A percentile compares a stretch with the other conserved stretches of the same genome.
These are phyloP conservation scores for Chrysopilus asiliformis DNA, from an alignment of 2,888 invertebrate genomes.

Conservation along the genomic window DNA sequence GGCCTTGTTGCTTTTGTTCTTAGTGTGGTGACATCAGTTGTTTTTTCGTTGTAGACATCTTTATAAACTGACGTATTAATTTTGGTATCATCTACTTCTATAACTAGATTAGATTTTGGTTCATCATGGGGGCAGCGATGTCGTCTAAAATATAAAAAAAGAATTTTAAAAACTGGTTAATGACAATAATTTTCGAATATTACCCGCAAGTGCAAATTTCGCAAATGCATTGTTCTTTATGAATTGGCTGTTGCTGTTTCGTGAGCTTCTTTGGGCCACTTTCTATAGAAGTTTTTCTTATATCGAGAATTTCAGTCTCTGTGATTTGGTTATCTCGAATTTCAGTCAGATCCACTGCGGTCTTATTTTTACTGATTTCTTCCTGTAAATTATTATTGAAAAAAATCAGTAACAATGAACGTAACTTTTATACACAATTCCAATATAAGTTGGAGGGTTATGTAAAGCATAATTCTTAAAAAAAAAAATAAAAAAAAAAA, in stretches of 20 bases:
- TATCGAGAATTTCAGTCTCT: no score
- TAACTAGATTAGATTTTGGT: constrained; percentile 17
- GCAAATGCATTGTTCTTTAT: constrained; percentile 75
- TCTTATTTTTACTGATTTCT: no score
- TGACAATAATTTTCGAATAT: constrained; percentile 33
- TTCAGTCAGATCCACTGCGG: no score
- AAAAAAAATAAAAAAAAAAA: no score
- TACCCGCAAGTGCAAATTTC: constrained; percentile 86
- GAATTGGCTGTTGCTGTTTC: constrained; percentile 29
- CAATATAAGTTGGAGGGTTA: no score
- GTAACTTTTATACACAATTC: no score
- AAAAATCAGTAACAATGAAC: no score
- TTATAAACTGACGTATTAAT: constrained; percentile 18
- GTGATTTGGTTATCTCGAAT: no score
- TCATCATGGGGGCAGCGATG: constrained; percentile 64
- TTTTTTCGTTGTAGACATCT: constrained; percentile 32
- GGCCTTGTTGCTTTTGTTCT: constrained; percentile 39
- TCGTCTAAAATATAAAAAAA: constrained; percentile 44
- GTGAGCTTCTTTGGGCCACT: constrained; percentile 18
- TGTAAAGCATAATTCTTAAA: no score
- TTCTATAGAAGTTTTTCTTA: no score
- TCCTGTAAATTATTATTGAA: no score
- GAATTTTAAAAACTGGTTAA: constrained; percentile 1
- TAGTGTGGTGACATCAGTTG: constrained; percentile 19
- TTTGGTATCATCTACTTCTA: constrained; percentile 24